phyloP scores from a whole-genome alignment of 2,797 vertebrate genomes.

The Picus viridis region DNA sequence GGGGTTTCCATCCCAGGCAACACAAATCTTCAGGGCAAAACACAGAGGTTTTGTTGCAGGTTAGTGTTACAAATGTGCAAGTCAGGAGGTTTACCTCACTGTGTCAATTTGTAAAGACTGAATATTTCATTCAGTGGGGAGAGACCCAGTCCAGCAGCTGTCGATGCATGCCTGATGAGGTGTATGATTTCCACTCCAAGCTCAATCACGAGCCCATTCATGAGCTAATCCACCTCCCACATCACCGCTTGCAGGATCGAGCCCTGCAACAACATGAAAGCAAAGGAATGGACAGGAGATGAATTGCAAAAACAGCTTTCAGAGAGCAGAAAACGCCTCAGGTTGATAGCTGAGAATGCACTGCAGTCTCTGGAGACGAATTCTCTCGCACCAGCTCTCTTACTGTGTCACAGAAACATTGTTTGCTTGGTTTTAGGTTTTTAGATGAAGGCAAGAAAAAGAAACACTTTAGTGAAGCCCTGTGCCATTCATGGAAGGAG shows the following conservation, averaged over 20 bases:
- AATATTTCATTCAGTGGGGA: background rate
- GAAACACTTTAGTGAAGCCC: slow-evolving; percentile 10
- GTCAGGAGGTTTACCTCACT: background rate
- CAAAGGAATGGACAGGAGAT: background rate
- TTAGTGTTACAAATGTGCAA: background rate
- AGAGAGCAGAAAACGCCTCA: slow-evolving; percentile 7
- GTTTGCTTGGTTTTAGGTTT: slow-evolving; percentile 12
- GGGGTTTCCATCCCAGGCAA: background rate
- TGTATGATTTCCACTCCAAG: background rate
- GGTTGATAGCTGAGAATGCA: slow-evolving; percentile 28
- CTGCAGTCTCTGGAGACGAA: background rate
- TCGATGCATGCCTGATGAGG: background rate
- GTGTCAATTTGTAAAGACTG: background rate
- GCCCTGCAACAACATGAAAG: background rate
- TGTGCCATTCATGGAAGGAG: background rate
- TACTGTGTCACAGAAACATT: slow-evolving; percentile 19
- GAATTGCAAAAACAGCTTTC: slow-evolving; percentile 14
- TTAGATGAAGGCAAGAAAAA: slow-evolving; percentile 43
- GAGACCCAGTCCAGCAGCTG: background rate
- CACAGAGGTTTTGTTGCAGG: background rate
- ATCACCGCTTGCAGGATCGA: background rate
- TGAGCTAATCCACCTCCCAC: background rate
- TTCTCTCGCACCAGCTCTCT: slow-evolving; percentile 1
- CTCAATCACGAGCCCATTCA: background rate
- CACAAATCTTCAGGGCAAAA: slow-evolving; percentile 1